A percentile compares a stretch with the other conserved stretches of the same genome.
Conservation (phyloP, 1,140 invertebrate species). For the Lepidurus apus region DNA sequence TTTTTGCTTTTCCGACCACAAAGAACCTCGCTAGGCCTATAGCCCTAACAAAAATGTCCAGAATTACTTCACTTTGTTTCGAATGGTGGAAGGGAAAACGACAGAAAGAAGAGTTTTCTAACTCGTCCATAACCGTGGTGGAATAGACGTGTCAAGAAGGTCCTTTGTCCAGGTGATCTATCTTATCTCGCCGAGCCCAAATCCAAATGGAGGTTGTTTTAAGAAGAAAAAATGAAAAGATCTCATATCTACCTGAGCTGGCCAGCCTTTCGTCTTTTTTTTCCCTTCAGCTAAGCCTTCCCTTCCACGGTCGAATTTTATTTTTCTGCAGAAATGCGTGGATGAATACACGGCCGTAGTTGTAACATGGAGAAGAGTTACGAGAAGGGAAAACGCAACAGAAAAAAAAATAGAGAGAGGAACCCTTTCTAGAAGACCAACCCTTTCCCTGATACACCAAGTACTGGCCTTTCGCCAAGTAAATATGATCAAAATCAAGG, state of each 20-base stretch:
- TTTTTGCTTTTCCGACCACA: no score
- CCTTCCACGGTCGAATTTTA: not conserved
- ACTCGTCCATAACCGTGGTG: not conserved
- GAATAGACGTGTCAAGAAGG: not conserved
- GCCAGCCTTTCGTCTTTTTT: not conserved
- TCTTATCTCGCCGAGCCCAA: not conserved
- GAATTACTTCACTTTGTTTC: not conserved
- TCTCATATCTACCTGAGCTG: not conserved
- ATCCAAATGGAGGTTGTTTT: not conserved
- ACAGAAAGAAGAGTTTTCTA: not conserved
- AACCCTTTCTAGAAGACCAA: not conserved
- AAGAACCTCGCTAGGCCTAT: no score
- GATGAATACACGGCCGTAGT: not conserved
- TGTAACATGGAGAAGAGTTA: not conserved
- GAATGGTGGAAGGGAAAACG: not conserved
- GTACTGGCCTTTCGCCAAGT: not conserved
- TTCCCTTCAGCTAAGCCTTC: not conserved
- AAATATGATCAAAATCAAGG: slow-evolving; percentile 7
- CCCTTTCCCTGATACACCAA: not conserved
- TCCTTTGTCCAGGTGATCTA: not conserved
- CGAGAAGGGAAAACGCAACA: not conserved
- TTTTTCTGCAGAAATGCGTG: not conserved
- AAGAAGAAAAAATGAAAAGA: not conserved
- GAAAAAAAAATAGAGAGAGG: not conserved
- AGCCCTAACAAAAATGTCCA: no score